Evolutionary conservation across 2,888 invertebrate species (phyloP).

Genomic region (Diaphora mendica): DNA sequence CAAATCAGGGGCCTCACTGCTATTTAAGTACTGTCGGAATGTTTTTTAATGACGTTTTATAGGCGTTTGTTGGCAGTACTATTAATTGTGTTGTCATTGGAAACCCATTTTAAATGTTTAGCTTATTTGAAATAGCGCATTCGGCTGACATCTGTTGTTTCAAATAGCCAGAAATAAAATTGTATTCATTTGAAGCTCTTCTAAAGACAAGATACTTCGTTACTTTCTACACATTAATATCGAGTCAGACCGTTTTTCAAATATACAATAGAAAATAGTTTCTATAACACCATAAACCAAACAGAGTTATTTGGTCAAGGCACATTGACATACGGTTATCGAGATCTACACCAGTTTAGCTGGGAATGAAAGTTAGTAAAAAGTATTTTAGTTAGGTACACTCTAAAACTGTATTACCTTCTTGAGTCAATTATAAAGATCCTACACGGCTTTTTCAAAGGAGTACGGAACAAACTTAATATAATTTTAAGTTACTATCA

Average conservation of each 20-base stretch:
- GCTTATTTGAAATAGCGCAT: slow-evolving; percentile 1
- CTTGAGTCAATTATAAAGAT: too few species aligned
- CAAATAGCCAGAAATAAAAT: not conserved
- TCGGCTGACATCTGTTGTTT: not conserved
- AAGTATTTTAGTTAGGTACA: too few species aligned
- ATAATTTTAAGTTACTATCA: too few species aligned
- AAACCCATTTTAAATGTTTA: not conserved
- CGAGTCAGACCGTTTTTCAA: not conserved
- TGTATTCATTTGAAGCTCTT: not conserved
- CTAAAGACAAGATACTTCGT: not conserved
- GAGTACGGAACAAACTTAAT: too few species aligned
- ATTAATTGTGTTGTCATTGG: not conserved
- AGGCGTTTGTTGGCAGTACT: not conserved
- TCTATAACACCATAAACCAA: not conserved
- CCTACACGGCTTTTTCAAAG: too few species aligned
- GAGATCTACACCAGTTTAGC: too few species aligned
- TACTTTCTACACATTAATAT: not conserved
- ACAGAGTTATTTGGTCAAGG: too few species aligned
- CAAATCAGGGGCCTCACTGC: not conserved
- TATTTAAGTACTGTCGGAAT: not conserved
- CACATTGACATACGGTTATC: too few species aligned
- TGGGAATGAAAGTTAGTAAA: too few species aligned
- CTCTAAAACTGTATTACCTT: too few species aligned
- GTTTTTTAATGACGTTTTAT: not conserved
- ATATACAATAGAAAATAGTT: not conserved